Percentiles rank a stretch among this genome's conserved stretches.
Conservation (phyloP, 1,140 invertebrate genomes). For the Episyrphus balteatus region DNA sequence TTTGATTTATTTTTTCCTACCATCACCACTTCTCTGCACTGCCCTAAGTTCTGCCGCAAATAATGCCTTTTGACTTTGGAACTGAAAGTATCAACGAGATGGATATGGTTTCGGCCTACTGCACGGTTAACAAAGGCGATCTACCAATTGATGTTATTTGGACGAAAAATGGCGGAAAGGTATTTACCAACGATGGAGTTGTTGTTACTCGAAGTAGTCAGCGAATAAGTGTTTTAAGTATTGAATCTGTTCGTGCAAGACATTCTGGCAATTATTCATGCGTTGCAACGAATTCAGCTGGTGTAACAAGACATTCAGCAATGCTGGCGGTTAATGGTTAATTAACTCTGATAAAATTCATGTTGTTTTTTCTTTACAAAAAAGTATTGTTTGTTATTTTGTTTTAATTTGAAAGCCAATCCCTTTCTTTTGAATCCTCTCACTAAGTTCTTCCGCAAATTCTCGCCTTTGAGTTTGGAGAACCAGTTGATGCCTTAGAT, state of each 20-base stretch:
- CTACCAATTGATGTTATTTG: conserved; percentile 66
- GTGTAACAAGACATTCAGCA: conserved; percentile 54
- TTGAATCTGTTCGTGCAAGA: conserved; percentile 48
- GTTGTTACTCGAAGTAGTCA: conserved; percentile 48
- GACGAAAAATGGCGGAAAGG: conserved; percentile 38
- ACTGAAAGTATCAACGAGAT: conserved; percentile 52
- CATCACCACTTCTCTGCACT: background rate
- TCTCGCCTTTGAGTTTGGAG: conserved; percentile 40
- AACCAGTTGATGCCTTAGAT: conserved; percentile 41
- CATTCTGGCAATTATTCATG: conserved; percentile 62
- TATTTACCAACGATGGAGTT: conserved; percentile 37
- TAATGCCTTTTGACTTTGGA: conserved; percentile 54
- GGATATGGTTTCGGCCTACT: conserved; percentile 53
- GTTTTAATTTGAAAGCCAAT: background rate
- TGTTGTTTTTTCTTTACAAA: conserved; percentile 2
- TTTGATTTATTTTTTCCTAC: background rate
- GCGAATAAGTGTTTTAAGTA: conserved; percentile 53
- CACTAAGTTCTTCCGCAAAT: conserved; percentile 40
- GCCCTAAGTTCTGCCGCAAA: conserved; percentile 47
- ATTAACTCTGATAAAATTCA: background rate
- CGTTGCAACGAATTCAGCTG: conserved; percentile 62
- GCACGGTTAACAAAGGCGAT: conserved; percentile 74
- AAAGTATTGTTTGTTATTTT: conserved; percentile 8
- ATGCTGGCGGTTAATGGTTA: conserved; percentile 53
- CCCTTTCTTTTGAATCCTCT: background rate